phyloP scores from a whole-genome alignment of 2,113 vertebrate species.

The Pituophis catenifer region DNA sequence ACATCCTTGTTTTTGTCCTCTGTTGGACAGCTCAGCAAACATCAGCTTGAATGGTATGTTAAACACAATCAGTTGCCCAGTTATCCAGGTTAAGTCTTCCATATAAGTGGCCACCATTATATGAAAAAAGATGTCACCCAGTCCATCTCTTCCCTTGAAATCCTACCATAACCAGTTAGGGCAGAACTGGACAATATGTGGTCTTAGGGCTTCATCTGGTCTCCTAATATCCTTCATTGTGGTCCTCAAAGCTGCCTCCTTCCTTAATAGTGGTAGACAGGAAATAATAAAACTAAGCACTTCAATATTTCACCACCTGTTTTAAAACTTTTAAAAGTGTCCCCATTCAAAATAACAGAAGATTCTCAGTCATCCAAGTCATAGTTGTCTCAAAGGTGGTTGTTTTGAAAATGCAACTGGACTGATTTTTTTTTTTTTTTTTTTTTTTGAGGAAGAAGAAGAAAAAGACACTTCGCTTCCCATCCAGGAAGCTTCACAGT shows the following conservation, averaged over 20 bases:
- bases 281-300: not conserved
- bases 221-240: not conserved
- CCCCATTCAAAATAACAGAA: not conserved
- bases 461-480: no score
- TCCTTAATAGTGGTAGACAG: not conserved
- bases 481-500: no score
- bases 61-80: not conserved
- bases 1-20: not conserved
- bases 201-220: not conserved
- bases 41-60: not conserved
- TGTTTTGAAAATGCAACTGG: no score
- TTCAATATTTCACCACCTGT: not conserved
- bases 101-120: not conserved
- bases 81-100: not conserved
- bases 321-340: not conserved
- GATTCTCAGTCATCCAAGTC: no score
- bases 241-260: not conserved
- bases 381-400: no score
- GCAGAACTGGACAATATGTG: not conserved
- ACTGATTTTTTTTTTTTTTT: no score
- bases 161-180: not conserved
- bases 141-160: not conserved
- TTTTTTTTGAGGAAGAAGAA: no score
- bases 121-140: not conserved
- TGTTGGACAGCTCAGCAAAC: not conserved